Base-by-base conservation (phyloP, 2,888 invertebrate genomes). In the Polietes domitor region DNA sequence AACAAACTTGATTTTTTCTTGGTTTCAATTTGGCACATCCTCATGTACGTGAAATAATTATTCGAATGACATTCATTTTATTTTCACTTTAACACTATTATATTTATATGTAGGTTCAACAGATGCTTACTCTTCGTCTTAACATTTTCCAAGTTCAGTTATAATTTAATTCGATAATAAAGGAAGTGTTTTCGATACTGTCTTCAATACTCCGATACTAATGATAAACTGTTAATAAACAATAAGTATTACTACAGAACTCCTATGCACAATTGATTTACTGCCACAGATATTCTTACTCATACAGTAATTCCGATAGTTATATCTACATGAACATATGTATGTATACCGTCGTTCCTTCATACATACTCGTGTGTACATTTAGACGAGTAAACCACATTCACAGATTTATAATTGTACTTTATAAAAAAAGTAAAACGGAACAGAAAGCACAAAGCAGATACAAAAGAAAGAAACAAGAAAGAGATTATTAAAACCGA, bases 331-430 rank as follows among this genome's bases (percentile, higher is more conserved):
- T n/a, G n/a, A n/a, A n/a, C n/a, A n/a, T n/a, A n/a, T n/a, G n/a
- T n/a, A n/a, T n/a, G n/a, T n/a, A n/a, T n/a, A n/a, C n/a, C n/a
- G n/a, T 32, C 4, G 32, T 32, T 32, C 32, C 4, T 4, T 6
- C 32, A n/a, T 47, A 47, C 47, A 47, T 41, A 41, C 2, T 37
- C n/a, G n/a, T 47, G 5, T n/a, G n/a, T 47, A n/a, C 15, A 47
- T 47, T 47, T 47, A 12, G 47, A 12, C 47, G 47, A 55, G 58
- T 58, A 58, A 58, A 58, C 58, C 58, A 58, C 58, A 58, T 24
- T 58, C 15, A n/a, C n/a, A 26, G 24, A 19, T 58, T 26, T 26
- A 58, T 58, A 58, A 58, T 58, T 58, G 26, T 3, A n/a, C n/a
- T n/a, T 5, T 24, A 19, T 9, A 55, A 10, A 5, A 55, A 55